Evolutionary conservation across 2,888 invertebrate species (phyloP).

Genomic region (Glaucopsyche alexis): DNA sequence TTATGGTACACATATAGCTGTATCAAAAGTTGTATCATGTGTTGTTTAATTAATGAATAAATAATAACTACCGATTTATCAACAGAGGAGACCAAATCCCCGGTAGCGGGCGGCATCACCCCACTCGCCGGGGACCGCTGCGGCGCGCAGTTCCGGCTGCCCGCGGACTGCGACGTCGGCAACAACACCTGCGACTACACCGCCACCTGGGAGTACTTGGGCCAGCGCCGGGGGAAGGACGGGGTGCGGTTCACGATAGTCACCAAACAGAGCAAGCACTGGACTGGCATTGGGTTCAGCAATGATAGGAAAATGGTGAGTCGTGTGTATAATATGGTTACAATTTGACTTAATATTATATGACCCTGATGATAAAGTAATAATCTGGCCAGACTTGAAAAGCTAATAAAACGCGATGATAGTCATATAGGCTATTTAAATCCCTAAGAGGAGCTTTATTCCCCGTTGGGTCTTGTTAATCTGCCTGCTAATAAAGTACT

Average conservation of each 20-base stretch:
- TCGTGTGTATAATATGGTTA: constrained; percentile 9
- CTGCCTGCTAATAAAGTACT: too few relatives aligned
- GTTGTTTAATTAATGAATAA: too few relatives aligned
- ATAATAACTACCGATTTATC: not conserved
- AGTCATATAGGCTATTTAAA: too few relatives aligned
- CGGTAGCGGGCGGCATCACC: constrained; percentile 60
- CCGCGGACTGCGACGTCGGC: constrained; percentile 82
- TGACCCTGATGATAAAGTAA: too few relatives aligned
- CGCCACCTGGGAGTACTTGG: constrained; percentile 89
- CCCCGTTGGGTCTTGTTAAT: too few relatives aligned
- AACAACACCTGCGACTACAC: constrained; percentile 87
- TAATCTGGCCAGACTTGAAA: too few relatives aligned
- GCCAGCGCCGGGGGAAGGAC: constrained; percentile 82
- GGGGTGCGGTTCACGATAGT: constrained; percentile 89
- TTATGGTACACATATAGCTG: too few relatives aligned
- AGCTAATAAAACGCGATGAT: too few relatives aligned
- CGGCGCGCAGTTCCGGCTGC: constrained; percentile 89
- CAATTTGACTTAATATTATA: not conserved
- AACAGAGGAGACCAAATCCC: constrained; percentile 71
- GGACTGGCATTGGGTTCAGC: constrained; percentile 96
- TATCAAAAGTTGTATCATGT: too few relatives aligned
- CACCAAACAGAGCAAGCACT: constrained; percentile 87
- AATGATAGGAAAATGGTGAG: constrained; percentile 90
- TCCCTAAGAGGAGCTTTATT: too few relatives aligned
- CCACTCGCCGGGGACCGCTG: constrained; percentile 79